These are phyloP conservation scores for Ridgeia piscesae DNA, from an alignment of 1,140 invertebrate species.

Conservation along the genomic window DNA sequence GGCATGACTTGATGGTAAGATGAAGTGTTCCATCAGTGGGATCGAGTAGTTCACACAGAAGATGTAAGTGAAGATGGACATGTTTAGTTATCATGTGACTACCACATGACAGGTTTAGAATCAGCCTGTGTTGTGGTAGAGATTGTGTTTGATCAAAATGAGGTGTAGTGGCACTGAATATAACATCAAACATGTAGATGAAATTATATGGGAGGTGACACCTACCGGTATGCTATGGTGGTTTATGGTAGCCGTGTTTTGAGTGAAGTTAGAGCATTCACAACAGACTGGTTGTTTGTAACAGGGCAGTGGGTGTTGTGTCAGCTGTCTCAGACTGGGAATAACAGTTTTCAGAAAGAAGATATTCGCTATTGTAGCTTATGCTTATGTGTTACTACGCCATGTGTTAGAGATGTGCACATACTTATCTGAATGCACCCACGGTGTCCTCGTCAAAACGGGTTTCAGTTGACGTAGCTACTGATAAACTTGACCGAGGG, in stretches of 20 bases:
- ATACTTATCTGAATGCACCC: too few species aligned
- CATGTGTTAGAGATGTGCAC: too few species aligned
- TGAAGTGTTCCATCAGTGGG: neutral
- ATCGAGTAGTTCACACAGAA: neutral
- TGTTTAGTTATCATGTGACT: neutral
- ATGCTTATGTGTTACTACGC: too few species aligned
- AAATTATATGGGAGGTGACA: neutral
- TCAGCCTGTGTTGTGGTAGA: neutral
- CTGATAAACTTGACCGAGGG: too few species aligned
- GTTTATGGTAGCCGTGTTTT: neutral
- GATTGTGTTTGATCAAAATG: neutral
- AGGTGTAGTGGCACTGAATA: neutral
- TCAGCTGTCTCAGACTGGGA: too few species aligned
- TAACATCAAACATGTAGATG: too few species aligned
- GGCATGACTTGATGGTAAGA: neutral
- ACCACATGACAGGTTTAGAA: neutral
- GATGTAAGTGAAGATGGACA: neutral
- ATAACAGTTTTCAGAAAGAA: too few species aligned
- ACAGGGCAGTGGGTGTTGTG: too few species aligned
- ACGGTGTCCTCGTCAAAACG: too few species aligned
- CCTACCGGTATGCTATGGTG: neutral
- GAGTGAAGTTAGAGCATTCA: neutral
- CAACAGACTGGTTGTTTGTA: too few species aligned
- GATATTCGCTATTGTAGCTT: too few species aligned
- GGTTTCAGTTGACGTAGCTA: too few species aligned